A percentile compares a stretch with the other conserved stretches of the same genome.
These are phyloP conservation scores for Psilopsiagon aymara DNA, from an alignment of 2,113 vertebrate species.

Conservation along the genomic window DNA sequence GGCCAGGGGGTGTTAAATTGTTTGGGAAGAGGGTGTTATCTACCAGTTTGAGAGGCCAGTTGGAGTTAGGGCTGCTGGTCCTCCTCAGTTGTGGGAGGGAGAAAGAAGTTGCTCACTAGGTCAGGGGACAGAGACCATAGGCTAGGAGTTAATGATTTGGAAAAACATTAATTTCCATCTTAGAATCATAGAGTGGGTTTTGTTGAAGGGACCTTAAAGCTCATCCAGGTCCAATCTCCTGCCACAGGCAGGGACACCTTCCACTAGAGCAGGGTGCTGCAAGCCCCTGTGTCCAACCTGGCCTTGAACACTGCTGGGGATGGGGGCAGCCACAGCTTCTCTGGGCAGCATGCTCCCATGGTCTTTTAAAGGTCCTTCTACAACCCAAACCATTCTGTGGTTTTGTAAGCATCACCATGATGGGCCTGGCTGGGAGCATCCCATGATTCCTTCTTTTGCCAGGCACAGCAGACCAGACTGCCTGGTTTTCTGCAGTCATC, in stretches of 20 bases:
- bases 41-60: neutral
- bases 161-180: neutral
- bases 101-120: neutral
- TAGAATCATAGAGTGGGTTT: neutral
- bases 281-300: neutral
- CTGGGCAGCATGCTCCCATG: neutral
- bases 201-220: neutral
- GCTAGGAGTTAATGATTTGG: neutral
- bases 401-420: neutral
- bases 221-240: neutral
- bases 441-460: neutral
- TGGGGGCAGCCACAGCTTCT: neutral
- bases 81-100: neutral
- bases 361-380: neutral
- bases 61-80: neutral
- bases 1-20: rapidly evolving
- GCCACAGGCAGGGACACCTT: neutral
- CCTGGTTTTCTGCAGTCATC: neutral
- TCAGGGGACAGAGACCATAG: neutral
- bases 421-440: neutral
- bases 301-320: neutral
- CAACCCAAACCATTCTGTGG: neutral
- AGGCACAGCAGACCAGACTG: neutral
- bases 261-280: neutral
- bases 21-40: neutral